Base-by-base conservation (phyloP, 2,113 vertebrate species). In the Collichthys lucidus region DNA sequence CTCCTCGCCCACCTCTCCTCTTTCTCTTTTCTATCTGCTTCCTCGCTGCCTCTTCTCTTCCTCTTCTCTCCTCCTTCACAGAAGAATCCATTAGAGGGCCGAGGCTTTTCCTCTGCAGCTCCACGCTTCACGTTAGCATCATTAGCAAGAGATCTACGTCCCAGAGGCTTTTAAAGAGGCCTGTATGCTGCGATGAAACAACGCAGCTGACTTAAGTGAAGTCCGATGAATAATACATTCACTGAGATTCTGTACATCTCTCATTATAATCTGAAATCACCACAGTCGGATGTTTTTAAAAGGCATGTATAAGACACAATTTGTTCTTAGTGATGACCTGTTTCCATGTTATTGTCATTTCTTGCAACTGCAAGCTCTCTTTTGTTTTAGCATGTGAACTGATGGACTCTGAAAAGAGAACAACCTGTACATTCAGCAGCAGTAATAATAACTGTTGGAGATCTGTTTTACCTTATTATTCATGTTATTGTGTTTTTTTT, bases 211-310 rank as follows among this genome's bases (percentile, higher is more conserved):
- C 80, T 80, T 35, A 59, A 68, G 72, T 75, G 77, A 81, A 68
- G 76, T 20, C 63, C 55, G 61, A 87, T 92, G 70, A 91, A 91
- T 91, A 90, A 92, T 86, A 84, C 14, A 90, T 90, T 46, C 6
- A 2, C 5, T 11, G 44, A 83, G 73, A 67, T 19, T 73, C 80
- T 87, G 86, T 61, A 65, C 53, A 57, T 79, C 46, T 35, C 78
- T 82, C 65, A 61, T 86, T 75, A 66, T 35, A 9, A 74, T 31
- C 76, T 26, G 1, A 44, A 69, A 67, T 60, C 31, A 72, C 71
- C 31, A 15, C 61, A 46, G 53, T 3, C 20, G 42, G 62, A 35
- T 44, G 52, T 29, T 55, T 46, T 61, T 24, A 8, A 40, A 40
- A 55, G 59, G n/a, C 20, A 15, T 26, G 24, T 35, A 26, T 2